These are phyloP conservation scores for Hedya salicella DNA, from an alignment of 2,888 invertebrate genomes.

Conservation along the genomic window DNA sequence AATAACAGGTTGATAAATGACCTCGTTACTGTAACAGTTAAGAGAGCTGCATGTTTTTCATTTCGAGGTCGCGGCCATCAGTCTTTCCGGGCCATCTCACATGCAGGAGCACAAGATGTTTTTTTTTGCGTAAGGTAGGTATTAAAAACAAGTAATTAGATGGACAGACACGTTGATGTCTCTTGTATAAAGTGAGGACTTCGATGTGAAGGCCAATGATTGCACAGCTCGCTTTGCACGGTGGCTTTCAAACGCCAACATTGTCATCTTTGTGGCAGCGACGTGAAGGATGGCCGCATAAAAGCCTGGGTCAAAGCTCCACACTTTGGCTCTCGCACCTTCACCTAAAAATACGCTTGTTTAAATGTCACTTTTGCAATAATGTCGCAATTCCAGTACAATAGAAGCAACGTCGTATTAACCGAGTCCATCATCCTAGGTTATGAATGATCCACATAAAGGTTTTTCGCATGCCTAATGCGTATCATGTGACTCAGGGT, in stretches of 20 bases:
- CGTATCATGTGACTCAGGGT: slow-evolving; percentile 69
- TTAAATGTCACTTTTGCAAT: slow-evolving; percentile 57
- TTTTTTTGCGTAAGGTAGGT: slow-evolving; percentile 53
- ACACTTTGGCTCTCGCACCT: slow-evolving; percentile 58
- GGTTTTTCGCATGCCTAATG: slow-evolving; percentile 62
- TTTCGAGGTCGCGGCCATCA: slow-evolving; percentile 77
- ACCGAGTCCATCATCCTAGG: slow-evolving; percentile 24
- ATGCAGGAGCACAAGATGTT: slow-evolving; percentile 69
- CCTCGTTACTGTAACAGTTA: slow-evolving; percentile 83
- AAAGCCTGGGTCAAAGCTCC: slow-evolving; percentile 55
- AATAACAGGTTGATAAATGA: slow-evolving; percentile 81
- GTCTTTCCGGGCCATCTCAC: slow-evolving; percentile 74
- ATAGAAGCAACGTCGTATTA: slow-evolving; percentile 18
- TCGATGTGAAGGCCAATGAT: slow-evolving; percentile 39
- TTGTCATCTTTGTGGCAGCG: slow-evolving; percentile 48
- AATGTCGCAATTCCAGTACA: slow-evolving; percentile 50
- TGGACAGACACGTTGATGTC: slow-evolving; percentile 22
- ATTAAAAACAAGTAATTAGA: slow-evolving; percentile 42
- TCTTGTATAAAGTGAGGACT: slow-evolving; percentile 43
- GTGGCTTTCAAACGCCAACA: slow-evolving; percentile 59
- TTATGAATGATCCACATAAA: slow-evolving; percentile 60
- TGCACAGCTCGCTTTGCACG: slow-evolving; percentile 45
- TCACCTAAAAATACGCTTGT: slow-evolving; percentile 58
- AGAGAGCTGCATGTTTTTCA: slow-evolving; percentile 78
- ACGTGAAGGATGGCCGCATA: slow-evolving; percentile 62